Evolutionary conservation across 2,888 invertebrate genomes (phyloP).

Genomic region (Dolomedes plantarius): DNA sequence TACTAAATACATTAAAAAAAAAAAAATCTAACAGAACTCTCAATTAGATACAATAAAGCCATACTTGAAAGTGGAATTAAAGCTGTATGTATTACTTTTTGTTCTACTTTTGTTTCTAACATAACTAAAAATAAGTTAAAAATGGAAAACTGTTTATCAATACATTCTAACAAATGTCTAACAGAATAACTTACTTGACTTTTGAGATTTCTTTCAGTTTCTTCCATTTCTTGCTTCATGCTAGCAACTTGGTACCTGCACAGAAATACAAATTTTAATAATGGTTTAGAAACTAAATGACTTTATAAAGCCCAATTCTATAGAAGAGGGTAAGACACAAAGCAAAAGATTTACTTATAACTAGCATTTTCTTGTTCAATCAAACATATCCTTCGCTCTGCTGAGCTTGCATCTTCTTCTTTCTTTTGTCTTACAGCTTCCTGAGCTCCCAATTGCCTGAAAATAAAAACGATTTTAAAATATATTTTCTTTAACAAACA

Average conservation of each 20-base stretch:
- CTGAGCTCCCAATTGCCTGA: constrained; percentile 82
- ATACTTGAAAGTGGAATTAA: too few species aligned
- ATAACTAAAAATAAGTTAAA: too few species aligned
- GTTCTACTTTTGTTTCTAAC: too few species aligned
- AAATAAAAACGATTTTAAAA: neutral
- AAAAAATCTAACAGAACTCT: too few species aligned
- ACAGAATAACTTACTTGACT: constrained; percentile 79
- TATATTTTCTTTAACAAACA: too few species aligned
- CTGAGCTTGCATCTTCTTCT: constrained; percentile 73
- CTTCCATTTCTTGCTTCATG: constrained; percentile 89
- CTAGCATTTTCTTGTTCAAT: constrained; percentile 73
- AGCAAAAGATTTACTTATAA: constrained; percentile 68
- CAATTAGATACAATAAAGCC: too few species aligned
- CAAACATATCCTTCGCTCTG: constrained; percentile 67
- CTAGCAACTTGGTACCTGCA: constrained; percentile 80
- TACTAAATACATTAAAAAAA: too few species aligned
- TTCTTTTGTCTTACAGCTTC: constrained; percentile 77
- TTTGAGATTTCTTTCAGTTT: constrained; percentile 83
- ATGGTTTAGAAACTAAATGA: too few species aligned
- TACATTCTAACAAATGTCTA: too few species aligned
- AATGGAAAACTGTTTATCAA: too few species aligned
- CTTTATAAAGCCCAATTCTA: too few species aligned
- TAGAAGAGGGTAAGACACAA: neutral
- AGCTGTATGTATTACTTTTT: too few species aligned
- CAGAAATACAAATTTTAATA: neutral